Evolutionary conservation across 1,140 invertebrate species (phyloP).

Genomic region (Helicoverpa armigera): DNA sequence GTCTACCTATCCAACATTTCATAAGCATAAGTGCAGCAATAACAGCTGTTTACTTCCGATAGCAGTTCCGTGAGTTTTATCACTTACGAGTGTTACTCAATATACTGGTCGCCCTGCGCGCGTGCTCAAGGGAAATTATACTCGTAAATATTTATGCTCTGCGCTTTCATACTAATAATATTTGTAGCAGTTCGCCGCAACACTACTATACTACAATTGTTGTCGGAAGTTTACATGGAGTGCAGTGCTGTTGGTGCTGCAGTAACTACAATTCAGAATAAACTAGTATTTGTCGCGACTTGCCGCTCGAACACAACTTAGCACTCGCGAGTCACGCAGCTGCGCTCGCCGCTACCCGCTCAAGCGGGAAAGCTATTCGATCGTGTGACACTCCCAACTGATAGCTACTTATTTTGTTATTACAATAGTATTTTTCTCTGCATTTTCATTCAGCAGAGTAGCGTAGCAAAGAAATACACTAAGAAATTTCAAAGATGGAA

Average conservation of each 20-base stretch:
- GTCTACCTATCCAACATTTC: no score
- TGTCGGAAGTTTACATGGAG: neutral
- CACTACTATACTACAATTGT: neutral
- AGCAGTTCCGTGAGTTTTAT: no score
- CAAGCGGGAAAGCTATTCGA: neutral
- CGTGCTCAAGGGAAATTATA: neutral
- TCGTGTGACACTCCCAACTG: neutral
- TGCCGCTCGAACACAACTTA: neutral
- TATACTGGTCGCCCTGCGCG: no score
- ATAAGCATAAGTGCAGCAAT: no score
- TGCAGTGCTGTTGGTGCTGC: neutral
- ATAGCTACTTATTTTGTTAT: neutral
- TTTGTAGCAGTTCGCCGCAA: no score
- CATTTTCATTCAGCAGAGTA: no score
- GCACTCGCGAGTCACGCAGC: neutral
- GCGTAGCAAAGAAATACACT: no score
- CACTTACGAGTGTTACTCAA: no score
- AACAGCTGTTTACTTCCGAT: no score
- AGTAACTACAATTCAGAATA: neutral
- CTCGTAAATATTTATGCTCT: neutral
- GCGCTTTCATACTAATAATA: no score
- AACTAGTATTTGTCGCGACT: neutral
- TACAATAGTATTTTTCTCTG: no score
- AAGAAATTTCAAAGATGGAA: no score
- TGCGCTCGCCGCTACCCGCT: neutral